These are phyloP conservation scores for Dione juno DNA, from an alignment of 2,888 invertebrate genomes.

Conservation along the genomic window DNA sequence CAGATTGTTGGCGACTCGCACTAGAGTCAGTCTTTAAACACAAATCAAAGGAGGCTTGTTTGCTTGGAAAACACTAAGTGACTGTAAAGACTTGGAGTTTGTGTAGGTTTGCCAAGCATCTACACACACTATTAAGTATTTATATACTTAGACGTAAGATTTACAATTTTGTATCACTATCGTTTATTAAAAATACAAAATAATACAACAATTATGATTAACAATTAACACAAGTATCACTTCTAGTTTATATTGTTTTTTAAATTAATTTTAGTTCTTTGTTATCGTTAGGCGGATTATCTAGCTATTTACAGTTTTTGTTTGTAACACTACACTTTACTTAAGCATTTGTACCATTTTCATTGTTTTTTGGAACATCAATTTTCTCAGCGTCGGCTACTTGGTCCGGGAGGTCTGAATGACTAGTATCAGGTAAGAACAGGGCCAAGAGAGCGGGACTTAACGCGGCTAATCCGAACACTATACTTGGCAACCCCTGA, in stretches of 20 bases:
- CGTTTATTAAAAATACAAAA: constrained; percentile 9
- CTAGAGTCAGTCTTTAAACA: too few relatives aligned
- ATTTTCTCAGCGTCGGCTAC: constrained; percentile 65
- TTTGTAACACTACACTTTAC: constrained; percentile 14
- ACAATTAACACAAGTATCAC: constrained; percentile 1
- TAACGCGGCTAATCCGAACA: constrained; percentile 67
- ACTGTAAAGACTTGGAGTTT: too few relatives aligned
- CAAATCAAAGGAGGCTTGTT: too few relatives aligned
- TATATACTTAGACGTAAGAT: too few relatives aligned
- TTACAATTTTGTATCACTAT: neutral
- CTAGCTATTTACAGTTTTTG: neutral
- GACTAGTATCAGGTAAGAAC: constrained; percentile 70
- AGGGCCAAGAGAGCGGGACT: constrained; percentile 66
- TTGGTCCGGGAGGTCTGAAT: constrained; percentile 63
- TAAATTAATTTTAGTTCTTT: constrained; percentile 1
- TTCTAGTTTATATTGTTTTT: constrained; percentile 10
- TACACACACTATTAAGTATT: too few relatives aligned
- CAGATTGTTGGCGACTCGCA: too few relatives aligned
- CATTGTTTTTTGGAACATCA: constrained; percentile 49
- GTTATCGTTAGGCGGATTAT: constrained; percentile 10
- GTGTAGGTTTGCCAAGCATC: too few relatives aligned
- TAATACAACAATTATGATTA: neutral
- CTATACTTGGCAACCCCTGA: constrained; percentile 67
- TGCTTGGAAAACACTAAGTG: too few relatives aligned
- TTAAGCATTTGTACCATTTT: constrained; percentile 49